These are phyloP conservation scores for Myodes glareolus DNA, from an alignment of 2,113 vertebrate species.

Conservation along the genomic window DNA sequence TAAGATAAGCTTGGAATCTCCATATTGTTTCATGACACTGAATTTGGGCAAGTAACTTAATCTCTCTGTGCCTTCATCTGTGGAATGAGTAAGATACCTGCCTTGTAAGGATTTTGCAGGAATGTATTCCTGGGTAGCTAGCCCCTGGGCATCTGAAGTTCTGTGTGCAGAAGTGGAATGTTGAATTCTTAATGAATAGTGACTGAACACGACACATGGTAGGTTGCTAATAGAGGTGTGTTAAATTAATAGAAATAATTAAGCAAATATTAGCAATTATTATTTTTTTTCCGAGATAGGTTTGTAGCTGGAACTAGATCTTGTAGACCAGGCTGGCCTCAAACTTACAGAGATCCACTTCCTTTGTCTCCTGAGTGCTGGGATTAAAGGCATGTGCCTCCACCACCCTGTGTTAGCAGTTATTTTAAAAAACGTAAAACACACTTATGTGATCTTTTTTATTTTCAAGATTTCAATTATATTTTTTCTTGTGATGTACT, in stretches of 20 bases:
- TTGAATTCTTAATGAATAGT: neutral
- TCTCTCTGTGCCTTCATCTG: neutral
- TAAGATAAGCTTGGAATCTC: neutral
- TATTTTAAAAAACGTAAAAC: constrained; percentile 51
- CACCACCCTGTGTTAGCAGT: neutral
- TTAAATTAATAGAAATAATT: neutral
- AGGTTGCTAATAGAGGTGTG: neutral
- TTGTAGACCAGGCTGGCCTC: too few relatives aligned
- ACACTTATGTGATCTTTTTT: neutral
- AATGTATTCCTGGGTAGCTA: neutral
- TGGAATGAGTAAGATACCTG: neutral
- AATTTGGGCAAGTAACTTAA: constrained; percentile 33
- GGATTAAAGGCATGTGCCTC: too few relatives aligned
- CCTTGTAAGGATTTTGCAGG: neutral
- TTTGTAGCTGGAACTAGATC: too few relatives aligned
- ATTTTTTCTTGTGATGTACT: neutral
- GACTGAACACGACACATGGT: neutral
- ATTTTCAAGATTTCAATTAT: constrained; percentile 51
- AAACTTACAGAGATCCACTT: too few relatives aligned
- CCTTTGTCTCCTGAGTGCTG: too few relatives aligned
- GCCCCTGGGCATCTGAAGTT: neutral
- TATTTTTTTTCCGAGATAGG: too few relatives aligned
- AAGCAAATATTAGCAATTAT: constrained; percentile 13
- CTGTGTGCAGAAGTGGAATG: neutral
- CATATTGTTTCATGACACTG: neutral